Percentiles rank a stretch among this genome's conserved stretches.
Conservation (phyloP, 2,797 vertebrate species). For the Cirrhinus molitorella region DNA sequence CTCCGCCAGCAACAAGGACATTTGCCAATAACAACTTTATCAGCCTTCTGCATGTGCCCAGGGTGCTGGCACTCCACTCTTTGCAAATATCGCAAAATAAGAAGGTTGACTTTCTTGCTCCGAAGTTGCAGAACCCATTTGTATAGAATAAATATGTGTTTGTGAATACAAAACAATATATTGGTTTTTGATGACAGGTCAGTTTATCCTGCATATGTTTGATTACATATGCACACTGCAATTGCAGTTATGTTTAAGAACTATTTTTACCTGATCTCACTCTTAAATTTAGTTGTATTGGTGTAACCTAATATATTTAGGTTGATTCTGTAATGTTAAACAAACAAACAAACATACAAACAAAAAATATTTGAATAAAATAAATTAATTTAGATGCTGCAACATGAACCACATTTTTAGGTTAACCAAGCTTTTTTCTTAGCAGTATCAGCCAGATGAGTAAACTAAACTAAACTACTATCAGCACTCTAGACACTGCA, state of each 20-base stretch:
- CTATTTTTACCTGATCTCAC: neutral
- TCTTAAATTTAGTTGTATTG: neutral
- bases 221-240: neutral
- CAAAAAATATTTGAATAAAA: no score
- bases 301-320: neutral
- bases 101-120: slow-evolving; percentile 84
- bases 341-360: no score
- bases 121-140: slow-evolving; percentile 73
- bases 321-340: neutral
- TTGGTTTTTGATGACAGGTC: neutral
- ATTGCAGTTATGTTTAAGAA: neutral
- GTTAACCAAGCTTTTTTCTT: no score
- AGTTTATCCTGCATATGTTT: neutral
- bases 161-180: slow-evolving; percentile 16
- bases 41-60: slow-evolving; percentile 86
- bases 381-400: no score
- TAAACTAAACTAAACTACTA: no score
- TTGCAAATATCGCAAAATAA: slow-evolving; percentile 88
- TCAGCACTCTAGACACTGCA: no score
- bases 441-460: no score
- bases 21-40: slow-evolving; percentile 97
- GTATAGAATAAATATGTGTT: slow-evolving; percentile 45
- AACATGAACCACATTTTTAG: no score
- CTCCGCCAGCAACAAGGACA: slow-evolving; percentile 83
- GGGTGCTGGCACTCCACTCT: slow-evolving; percentile 79